These are phyloP conservation scores for Archips xylosteana DNA, from an alignment of 2,888 invertebrate genomes.

Conservation along the genomic window DNA sequence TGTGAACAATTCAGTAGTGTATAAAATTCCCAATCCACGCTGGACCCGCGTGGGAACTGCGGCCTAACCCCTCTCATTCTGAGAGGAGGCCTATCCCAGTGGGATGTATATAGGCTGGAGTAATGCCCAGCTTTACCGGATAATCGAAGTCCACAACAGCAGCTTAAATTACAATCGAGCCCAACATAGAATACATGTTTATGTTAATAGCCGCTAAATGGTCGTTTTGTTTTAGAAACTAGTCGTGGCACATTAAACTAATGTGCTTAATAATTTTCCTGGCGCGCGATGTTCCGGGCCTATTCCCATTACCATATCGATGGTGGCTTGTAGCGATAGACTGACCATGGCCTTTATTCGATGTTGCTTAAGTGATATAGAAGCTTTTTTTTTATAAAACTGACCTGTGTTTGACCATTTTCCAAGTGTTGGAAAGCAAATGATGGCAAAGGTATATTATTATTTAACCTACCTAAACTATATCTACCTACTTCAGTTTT, in stretches of 20 bases:
- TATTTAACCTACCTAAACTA: too few species aligned
- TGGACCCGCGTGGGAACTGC: too few species aligned
- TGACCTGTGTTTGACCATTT: too few species aligned
- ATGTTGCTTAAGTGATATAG: background rate
- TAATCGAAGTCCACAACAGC: conserved; percentile 31
- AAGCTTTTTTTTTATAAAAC: too few species aligned
- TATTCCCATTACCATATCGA: conserved; percentile 53
- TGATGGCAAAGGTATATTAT: too few species aligned
- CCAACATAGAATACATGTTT: conserved; percentile 49
- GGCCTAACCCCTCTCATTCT: too few species aligned
- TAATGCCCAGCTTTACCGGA: background rate
- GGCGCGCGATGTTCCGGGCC: conserved; percentile 40
- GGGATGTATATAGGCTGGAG: too few species aligned
- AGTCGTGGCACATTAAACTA: conserved; percentile 61
- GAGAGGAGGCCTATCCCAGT: too few species aligned
- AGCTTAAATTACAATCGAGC: conserved; percentile 44
- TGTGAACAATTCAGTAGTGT: too few species aligned
- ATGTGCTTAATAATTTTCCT: conserved; percentile 58
- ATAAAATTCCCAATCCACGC: too few species aligned
- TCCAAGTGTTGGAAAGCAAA: too few species aligned
- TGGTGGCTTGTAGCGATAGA: conserved; percentile 40
- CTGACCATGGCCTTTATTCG: background rate
- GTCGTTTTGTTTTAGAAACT: conserved; percentile 47
- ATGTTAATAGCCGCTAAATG: conserved; percentile 51
- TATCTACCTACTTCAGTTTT: too few species aligned